Conservation (phyloP, 2,888 invertebrate genomes). For the Argyresthia albistria region DNA sequence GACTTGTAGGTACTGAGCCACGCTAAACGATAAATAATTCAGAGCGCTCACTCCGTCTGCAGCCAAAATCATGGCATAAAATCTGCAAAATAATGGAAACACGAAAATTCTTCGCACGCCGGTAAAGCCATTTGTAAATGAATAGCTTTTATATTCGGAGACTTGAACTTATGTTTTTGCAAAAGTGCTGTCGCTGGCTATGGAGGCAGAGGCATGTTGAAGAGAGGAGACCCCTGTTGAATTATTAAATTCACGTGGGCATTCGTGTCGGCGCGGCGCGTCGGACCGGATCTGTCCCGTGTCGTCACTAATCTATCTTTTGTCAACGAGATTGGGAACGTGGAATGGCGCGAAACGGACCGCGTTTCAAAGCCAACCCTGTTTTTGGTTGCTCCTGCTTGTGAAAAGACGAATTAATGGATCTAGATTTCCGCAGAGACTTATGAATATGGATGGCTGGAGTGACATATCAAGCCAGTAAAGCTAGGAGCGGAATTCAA, state of each 20-base stretch:
- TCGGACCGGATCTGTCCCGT: slow-evolving; percentile 12
- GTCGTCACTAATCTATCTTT: slow-evolving; percentile 44
- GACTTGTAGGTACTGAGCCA: too few species aligned
- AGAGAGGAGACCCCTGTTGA: slow-evolving; percentile 21
- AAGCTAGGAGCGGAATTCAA: too few species aligned
- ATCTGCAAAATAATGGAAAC: neutral
- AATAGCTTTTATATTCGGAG: slow-evolving; percentile 4
- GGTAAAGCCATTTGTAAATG: slow-evolving; percentile 5
- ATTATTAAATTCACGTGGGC: slow-evolving; percentile 39
- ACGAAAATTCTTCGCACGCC: slow-evolving; percentile 3
- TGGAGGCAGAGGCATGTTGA: neutral
- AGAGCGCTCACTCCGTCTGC: too few species aligned
- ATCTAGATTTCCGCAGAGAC: too few species aligned
- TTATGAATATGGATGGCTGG: too few species aligned
- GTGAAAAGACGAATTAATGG: neutral
- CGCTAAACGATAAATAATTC: too few species aligned
- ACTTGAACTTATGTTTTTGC: slow-evolving; percentile 5
- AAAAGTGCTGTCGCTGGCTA: neutral
- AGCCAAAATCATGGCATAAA: neutral
- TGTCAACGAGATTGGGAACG: slow-evolving; percentile 28
- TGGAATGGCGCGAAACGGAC: slow-evolving; percentile 1
- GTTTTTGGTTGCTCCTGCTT: slow-evolving; percentile 1
- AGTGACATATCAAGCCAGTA: too few species aligned
- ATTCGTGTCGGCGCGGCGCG: neutral
- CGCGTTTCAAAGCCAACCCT: slow-evolving; percentile 3